Base-by-base conservation (phyloP, 2,113 vertebrate species). In the Osmerus eperlanus region DNA sequence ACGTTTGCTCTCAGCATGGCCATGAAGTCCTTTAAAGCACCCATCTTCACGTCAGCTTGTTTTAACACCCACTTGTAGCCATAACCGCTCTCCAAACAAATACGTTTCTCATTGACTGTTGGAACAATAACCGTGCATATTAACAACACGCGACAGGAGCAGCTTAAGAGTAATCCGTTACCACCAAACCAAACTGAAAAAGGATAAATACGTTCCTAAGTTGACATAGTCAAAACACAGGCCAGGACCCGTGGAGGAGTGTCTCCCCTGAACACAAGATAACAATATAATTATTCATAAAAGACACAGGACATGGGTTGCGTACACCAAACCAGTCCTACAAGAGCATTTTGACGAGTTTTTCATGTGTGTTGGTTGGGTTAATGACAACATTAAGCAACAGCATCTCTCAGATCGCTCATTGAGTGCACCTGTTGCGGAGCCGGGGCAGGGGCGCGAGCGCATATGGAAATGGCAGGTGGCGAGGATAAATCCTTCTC, bases 391-490 rank as follows among this genome's bases (percentile, higher is more conserved):
- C 16, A 36, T 65, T 73, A 60, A 28, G n/a, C 19, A 51, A 36
- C 32, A 75, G 58, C 73, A 73, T 72, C 54, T 75, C 56, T 64
- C 70, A 19, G 28, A 16, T 52, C 18, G 63, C 41, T 60, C 72
- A 25, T 67, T 70, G 78, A 63, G 67, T 36, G 82, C 87, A 86
- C 82, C 81, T 86, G 86, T 79, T 66, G 63, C 71, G 71, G 18
- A 55, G 65, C 58, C 12, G 58, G 41, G 66, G 14, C 13, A 11
- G 2, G 41, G 63, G 68, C 21, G 41, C 5, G 72, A 64, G 79
- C 63, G 52, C 90, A 92, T 84, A 88, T 90, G 90, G 88, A 83
- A 36, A 73, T 81, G 86, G 80, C 89, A 90, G 89, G 89, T 90
- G 90, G 88, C 67, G 52, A 65, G 65, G 75, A 73, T 13, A 59